Percentiles rank a stretch among this genome's conserved stretches.
Conservation (phyloP, 1,140 invertebrate species). For the Drosophila ogumai region DNA sequence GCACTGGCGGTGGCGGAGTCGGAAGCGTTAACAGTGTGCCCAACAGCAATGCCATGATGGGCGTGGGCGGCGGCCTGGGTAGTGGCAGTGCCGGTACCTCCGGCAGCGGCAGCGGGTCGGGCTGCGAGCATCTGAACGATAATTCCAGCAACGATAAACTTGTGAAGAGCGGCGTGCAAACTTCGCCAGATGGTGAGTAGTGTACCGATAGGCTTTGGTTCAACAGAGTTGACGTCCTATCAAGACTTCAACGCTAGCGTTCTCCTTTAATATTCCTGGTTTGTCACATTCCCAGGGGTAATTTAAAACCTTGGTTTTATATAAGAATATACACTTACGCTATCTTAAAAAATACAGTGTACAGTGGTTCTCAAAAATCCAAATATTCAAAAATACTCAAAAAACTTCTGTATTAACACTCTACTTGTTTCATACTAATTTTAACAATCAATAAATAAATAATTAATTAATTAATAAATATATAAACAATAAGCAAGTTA, state of each 20-base stretch:
- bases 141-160: slow-evolving; percentile 85
- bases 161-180: slow-evolving; percentile 95
- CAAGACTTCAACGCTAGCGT: neutral
- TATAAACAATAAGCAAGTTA: too few relatives aligned
- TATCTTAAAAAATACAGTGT: neutral
- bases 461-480: too few relatives aligned
- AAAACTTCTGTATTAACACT: too few relatives aligned
- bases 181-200: slow-evolving; percentile 93
- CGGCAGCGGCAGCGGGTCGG: slow-evolving; percentile 52
- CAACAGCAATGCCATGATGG: slow-evolving; percentile 74
- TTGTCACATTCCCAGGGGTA: neutral
- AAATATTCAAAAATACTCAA: neutral
- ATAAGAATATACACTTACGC: neutral
- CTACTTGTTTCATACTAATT: too few relatives aligned
- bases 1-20: slow-evolving; percentile 63
- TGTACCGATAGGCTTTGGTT: neutral
- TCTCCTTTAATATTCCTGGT: neutral
- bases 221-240: neutral
- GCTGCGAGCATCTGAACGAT: slow-evolving; percentile 80
- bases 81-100: slow-evolving; percentile 52
- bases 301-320: neutral
- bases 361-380: neutral
- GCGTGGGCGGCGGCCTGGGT: slow-evolving; percentile 70
- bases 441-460: too few relatives aligned
- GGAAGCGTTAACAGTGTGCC: slow-evolving; percentile 80